These are phyloP conservation scores for Biston stratarius DNA, from an alignment of 2,888 invertebrate species.

Conservation along the genomic window DNA sequence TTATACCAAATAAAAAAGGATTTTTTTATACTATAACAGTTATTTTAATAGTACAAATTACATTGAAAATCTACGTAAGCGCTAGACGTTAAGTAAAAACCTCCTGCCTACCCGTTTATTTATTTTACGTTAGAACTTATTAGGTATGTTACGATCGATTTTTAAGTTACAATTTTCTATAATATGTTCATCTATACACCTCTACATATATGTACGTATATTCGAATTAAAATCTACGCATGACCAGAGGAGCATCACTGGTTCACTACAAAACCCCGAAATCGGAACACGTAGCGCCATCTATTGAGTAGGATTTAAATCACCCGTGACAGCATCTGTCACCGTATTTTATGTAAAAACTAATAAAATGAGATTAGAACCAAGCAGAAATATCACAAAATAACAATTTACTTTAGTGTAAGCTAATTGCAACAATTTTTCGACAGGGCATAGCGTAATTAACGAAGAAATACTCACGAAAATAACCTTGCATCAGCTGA, in stretches of 20 bases:
- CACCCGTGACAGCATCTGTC: slow-evolving; percentile 48
- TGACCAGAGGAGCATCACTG: too few species aligned
- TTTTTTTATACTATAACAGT: too few species aligned
- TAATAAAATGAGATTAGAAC: not conserved
- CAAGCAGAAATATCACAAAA: not conserved
- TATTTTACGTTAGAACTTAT: too few species aligned
- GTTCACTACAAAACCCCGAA: slow-evolving; percentile 4
- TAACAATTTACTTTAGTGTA: slow-evolving; percentile 2
- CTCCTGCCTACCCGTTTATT: too few species aligned
- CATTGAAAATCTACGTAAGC: too few species aligned
- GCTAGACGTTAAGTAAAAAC: too few species aligned
- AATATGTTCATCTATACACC: slow-evolving; percentile 22
- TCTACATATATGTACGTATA: too few species aligned
- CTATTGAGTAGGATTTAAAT: slow-evolving; percentile 48
- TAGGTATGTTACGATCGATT: too few species aligned
- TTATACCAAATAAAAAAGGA: too few species aligned
- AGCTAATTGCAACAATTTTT: not conserved
- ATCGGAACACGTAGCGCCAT: slow-evolving; percentile 61
- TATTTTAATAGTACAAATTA: too few species aligned
- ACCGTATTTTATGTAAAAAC: slow-evolving; percentile 38
- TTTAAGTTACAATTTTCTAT: not conserved
- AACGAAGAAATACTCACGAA: slow-evolving; percentile 60
- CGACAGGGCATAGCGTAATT: slow-evolving; percentile 20
- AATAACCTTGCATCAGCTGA: slow-evolving; percentile 68
- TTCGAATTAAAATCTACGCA: not conserved